These are phyloP conservation scores for Battus philenor DNA, from an alignment of 1,140 invertebrate species.

Conservation along the genomic window DNA sequence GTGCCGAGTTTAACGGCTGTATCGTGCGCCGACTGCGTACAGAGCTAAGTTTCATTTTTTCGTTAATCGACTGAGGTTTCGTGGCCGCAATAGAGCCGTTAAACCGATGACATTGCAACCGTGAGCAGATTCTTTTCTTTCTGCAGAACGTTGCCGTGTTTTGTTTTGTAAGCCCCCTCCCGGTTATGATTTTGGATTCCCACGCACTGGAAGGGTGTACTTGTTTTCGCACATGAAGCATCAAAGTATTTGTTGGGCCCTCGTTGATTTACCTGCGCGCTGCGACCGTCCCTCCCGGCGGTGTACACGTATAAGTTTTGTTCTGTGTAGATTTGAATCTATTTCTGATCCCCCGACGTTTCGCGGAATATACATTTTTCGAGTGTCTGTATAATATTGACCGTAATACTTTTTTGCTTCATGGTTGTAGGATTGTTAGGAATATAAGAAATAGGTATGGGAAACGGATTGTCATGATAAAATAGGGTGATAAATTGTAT, in stretches of 20 bases:
- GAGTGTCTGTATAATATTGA: slow-evolving; percentile 67
- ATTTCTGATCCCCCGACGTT: slow-evolving; percentile 56
- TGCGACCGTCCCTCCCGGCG: slow-evolving; percentile 20
- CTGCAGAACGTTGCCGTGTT: slow-evolving; percentile 58
- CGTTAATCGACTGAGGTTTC: slow-evolving; percentile 46
- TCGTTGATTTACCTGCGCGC: slow-evolving; percentile 30
- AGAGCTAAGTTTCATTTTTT: slow-evolving; percentile 58
- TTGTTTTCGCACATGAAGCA: slow-evolving; percentile 64
- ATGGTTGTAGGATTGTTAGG: slow-evolving; percentile 70
- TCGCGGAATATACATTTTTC: slow-evolving; percentile 54
- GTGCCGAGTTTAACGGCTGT: slow-evolving; percentile 35
- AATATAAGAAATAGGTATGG: slow-evolving; percentile 69
- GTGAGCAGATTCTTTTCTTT: slow-evolving; percentile 61
- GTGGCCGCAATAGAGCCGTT: slow-evolving; percentile 37
- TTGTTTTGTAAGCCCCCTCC: slow-evolving; percentile 48
- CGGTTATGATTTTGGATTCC: slow-evolving; percentile 38
- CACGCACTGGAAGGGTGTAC: slow-evolving; percentile 51
- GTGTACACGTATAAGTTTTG: too few relatives aligned
- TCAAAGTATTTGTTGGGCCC: slow-evolving; percentile 58
- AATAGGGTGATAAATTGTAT: slow-evolving; percentile 54
- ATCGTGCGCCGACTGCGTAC: slow-evolving; percentile 42
- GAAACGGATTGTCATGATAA: slow-evolving; percentile 51
- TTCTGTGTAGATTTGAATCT: slow-evolving; percentile 66
- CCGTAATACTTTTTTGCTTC: slow-evolving; percentile 73
- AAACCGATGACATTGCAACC: slow-evolving; percentile 41